Base-by-base conservation (phyloP, 2,888 invertebrate genomes). In the Oscheius myriophilus region DNA sequence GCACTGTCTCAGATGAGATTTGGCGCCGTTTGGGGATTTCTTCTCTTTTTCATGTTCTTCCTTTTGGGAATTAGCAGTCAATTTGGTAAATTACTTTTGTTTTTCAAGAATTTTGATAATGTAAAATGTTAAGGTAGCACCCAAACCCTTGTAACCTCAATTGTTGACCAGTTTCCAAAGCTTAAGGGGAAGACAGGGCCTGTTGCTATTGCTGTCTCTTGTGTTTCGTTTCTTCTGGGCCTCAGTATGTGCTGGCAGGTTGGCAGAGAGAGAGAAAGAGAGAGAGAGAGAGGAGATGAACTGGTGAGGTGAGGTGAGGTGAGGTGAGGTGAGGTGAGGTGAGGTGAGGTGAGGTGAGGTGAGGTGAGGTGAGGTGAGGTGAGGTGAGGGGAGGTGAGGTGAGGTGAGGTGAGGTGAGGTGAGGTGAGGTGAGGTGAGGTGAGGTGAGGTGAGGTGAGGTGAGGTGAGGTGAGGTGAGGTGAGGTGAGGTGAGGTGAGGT, bases 41-140 rank as follows among this genome's bases (percentile, higher is more conserved):
- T 87, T 2, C 87, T 88, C 74, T 87, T 87, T 71, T 45, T 86
- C 57, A 88, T 87, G 87, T 78, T 87, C 25, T 86, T 87, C 71
- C 79, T 87, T 12, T 75, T 87, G 23, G 87, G 87, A 33, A 79
- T 87, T 64, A 79, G 67, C 33, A 67, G 67, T 42, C 67, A 67
- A 42, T 67, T 67, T 39, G 67, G 67, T 66, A 46, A 33, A 12
- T 57, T n/a, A n/a, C n/a, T n/a, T n/a, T n/a, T n/a, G n/a, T n/a
- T n/a, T n/a, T n/a, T n/a, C n/a, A n/a, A n/a, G n/a, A n/a, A n/a
- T n/a, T n/a, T n/a, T n/a, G n/a, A n/a, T n/a, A n/a, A n/a, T n/a
- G n/a, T n/a, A 33, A 39, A 25, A 26, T 18, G 21, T 65, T 65
- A 12, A 66, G 66, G 66, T 25, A 39, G 41, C 12, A 49, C 61